Evolutionary conservation across 2,797 vertebrate genomes (phyloP), one percentile per base, ranked within the genome.

Genomic region (Ammospiza maritima): DNA sequence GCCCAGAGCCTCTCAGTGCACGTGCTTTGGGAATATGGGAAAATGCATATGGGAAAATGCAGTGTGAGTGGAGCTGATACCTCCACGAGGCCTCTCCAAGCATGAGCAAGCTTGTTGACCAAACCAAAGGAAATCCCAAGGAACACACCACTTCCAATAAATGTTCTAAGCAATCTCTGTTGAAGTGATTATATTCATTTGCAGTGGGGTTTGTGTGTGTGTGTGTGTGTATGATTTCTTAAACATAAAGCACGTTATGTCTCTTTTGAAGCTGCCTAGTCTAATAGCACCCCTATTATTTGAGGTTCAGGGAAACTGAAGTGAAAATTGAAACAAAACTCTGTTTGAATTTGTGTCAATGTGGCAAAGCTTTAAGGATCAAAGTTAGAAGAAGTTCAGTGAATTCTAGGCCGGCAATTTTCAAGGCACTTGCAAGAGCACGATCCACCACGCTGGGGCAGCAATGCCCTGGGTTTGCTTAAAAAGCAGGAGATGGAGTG

Each of bases 391-490:
- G 74, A 74, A 69, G 7, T 6, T 21, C 23, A 10, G 13, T 38
- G 85, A 77, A 45, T 47, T 15, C 5, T 11, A 47, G 10, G 30
- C 8, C 8, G 7, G 38, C 5, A 13, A 10, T 69, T 69, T 62
- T 21, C 6, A 53, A 74, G 74, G 77, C 47, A 34, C 16, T 3
- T 85, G 90, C 57, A 91, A 62, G 17, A 71, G 56, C 60, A 27
- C 3, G 4, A 38, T 15, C 29, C 19, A 51, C 96, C 95, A 94
- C 96, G 2, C 11, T 25, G 93, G 34, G 90, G 96, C 88, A 90
- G 94, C 29, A 69, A 47, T 16, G 70, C 25, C 64, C 61, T 32
- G 69, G 2, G 17, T 73, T 82, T 95, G 57, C 16, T 61, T 20
- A 16, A 26, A 65, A 36, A 58, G 32, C 50, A 3, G 16, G 5